A percentile compares a stretch with the other conserved stretches of the same genome.
These are phyloP conservation scores for Astropecten irregularis DNA, from an alignment of 53 echinoderm and acorn worm species.

Conservation along the genomic window DNA sequence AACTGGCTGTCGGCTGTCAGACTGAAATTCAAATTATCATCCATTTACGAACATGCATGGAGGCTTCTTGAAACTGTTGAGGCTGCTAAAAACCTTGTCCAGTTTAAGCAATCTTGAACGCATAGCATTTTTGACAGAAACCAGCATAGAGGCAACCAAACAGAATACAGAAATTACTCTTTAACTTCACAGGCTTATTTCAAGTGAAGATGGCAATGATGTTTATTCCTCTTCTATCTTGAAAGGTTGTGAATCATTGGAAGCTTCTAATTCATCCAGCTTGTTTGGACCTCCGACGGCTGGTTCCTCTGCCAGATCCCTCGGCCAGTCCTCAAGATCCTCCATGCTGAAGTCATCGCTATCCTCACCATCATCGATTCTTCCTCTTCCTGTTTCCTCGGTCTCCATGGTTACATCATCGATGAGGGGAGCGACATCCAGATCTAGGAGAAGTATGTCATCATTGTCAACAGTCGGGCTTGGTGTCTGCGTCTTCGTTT, in stretches of 20 bases:
- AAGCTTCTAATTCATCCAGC: background rate
- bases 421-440: background rate
- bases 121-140: too few relatives aligned
- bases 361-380: background rate
- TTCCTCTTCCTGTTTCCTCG: background rate
- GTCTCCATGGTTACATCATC: background rate
- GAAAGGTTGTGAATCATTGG: constrained; percentile 70
- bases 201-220: too few relatives aligned
- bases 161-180: too few relatives aligned
- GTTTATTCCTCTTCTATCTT: constrained; percentile 73
- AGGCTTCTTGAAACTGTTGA: too few relatives aligned
- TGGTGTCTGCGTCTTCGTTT: constrained; percentile 4
- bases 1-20: too few relatives aligned
- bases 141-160: too few relatives aligned
- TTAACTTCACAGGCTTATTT: too few relatives aligned
- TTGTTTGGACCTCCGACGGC: background rate
- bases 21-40: too few relatives aligned
- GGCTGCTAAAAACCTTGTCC: too few relatives aligned
- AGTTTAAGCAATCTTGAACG: too few relatives aligned
- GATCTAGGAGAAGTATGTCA: background rate
- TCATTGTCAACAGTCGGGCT: background rate
- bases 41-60: too few relatives aligned
- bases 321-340: constrained; percentile 58
- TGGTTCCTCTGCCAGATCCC: background rate
- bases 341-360: constrained; percentile 54